A percentile compares a stretch with the other conserved stretches of the same genome.
These are phyloP conservation scores for Leucozona laternaria DNA, from an alignment of 2,888 invertebrate species.

Conservation along the genomic window DNA sequence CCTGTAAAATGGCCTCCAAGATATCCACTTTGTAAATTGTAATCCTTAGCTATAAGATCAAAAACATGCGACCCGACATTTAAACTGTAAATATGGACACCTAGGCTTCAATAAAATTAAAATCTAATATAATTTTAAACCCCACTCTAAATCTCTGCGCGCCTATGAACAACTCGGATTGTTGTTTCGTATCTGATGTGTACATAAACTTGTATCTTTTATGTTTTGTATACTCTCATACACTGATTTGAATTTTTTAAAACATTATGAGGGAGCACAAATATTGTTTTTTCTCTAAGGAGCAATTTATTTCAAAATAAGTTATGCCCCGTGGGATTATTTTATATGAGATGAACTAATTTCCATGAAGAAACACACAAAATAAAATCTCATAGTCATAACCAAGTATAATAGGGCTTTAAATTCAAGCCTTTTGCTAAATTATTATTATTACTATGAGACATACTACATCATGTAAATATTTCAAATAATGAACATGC, in stretches of 20 bases:
- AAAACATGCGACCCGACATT: no score
- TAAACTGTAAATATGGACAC: no score
- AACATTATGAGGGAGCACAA: neutral
- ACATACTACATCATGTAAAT: no score
- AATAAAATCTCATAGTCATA: constrained; percentile 1
- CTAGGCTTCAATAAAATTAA: neutral
- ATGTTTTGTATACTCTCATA: neutral
- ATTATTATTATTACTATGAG: neutral
- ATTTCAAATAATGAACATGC: constrained; percentile 9
- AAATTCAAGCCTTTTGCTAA: constrained; percentile 33
- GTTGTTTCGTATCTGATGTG: neutral
- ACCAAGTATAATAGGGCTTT: neutral
- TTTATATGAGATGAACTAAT: constrained; percentile 17
- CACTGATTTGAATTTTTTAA: neutral
- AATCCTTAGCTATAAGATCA: no score
- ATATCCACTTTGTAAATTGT: no score
- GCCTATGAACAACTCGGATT: neutral
- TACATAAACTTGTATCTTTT: constrained; percentile 1
- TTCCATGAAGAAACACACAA: constrained; percentile 3
- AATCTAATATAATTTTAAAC: neutral
- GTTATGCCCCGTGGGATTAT: constrained; percentile 1
- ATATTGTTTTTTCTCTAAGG: constrained; percentile 20
- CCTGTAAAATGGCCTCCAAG: no score
- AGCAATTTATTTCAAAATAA: constrained; percentile 15
- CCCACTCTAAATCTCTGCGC: neutral